These are phyloP conservation scores for Hemicrepidius hirtus DNA, from an alignment of 2,888 invertebrate species.

Conservation along the genomic window DNA sequence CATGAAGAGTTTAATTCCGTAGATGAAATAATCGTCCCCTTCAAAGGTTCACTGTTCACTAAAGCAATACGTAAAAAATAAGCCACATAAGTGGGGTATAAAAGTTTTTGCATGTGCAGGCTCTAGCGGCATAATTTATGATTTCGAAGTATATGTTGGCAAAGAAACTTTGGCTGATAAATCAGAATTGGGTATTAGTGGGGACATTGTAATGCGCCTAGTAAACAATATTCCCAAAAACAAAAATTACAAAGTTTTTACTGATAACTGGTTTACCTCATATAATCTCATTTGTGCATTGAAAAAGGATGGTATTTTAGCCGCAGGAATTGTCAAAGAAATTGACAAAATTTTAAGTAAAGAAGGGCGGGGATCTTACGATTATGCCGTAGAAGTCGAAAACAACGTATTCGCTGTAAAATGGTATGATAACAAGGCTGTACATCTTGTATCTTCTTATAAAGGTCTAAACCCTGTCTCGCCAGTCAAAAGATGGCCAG, in stretches of 20 bases:
- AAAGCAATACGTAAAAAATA: slow-evolving; percentile 59
- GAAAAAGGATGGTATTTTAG: not conserved
- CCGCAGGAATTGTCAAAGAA: not conserved
- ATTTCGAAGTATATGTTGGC: slow-evolving; percentile 60
- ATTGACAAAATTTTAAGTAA: not conserved
- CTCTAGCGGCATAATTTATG: slow-evolving; percentile 58
- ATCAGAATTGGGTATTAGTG: slow-evolving; percentile 53
- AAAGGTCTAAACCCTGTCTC: slow-evolving; percentile 45
- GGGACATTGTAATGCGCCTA: slow-evolving; percentile 36
- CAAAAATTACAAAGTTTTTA: slow-evolving; percentile 51
- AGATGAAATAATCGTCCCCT: slow-evolving; percentile 63
- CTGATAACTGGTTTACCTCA: slow-evolving; percentile 41
- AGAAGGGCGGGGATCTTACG: slow-evolving; percentile 15
- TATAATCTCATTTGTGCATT: slow-evolving; percentile 16
- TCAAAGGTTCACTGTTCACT: slow-evolving; percentile 59
- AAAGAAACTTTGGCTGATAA: slow-evolving; percentile 51
- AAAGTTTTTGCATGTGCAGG: slow-evolving; percentile 60
- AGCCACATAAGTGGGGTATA: slow-evolving; percentile 60
- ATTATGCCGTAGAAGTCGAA: slow-evolving; percentile 16
- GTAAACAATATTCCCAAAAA: slow-evolving; percentile 49
- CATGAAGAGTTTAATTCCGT: slow-evolving; percentile 59
- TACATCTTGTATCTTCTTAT: slow-evolving; percentile 49
- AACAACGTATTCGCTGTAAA: slow-evolving; percentile 43
- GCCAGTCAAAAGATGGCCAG: not conserved
- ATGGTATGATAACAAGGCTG: slow-evolving; percentile 50